Evolutionary conservation across 2,113 vertebrate genomes (phyloP), one percentile per base, ranked within the genome.

Genomic region (Empidonax traillii): DNA sequence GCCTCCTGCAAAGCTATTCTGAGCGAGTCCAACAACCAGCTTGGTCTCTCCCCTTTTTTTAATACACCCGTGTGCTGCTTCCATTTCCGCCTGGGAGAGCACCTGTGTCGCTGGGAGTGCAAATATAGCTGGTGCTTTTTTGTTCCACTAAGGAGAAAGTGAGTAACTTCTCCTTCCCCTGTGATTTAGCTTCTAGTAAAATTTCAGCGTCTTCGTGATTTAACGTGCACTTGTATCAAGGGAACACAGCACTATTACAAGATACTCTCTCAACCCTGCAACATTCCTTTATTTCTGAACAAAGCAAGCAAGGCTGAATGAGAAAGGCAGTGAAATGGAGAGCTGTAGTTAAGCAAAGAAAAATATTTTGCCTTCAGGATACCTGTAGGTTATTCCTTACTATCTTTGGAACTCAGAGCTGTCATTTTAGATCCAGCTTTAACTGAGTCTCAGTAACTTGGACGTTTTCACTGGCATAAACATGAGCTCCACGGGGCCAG

Each of bases 401-500:
- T 62, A 1, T 14, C 33, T 65, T 22, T 25, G 55, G 52, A 85
- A 49, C 39, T 35, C 1, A 15, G 30, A 46, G 19, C 30, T 27
- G 49, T 51, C 5, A 10, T 43, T 67, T 81, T 8, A 20, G 8
- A 8, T 8, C 8, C 17, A 11, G 37, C 22, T 49, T 18, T 33
- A 9, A 1, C 35, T 0, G 24, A 28, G 9, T 25, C 66, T n/a
- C 55, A 12, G 13, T 2, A 5, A 2, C 33, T 35, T 19, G 10
- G 25, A 22, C 0, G 1, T 37, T 71, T 37, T 3, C 43, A 18
- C 0, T 1, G 24, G 7, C 44, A 63, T 8, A 44, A 27, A 4
- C 7, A 2, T 0, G 1, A 31, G 19, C 33, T 49, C 10, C 47
- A 5, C 6, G 9, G n/a, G 22, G 1, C 0, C 25, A 19, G 19